Evolutionary conservation across 2,888 invertebrate species (phyloP).

Genomic region (Rhaphigaster nebulosa): DNA sequence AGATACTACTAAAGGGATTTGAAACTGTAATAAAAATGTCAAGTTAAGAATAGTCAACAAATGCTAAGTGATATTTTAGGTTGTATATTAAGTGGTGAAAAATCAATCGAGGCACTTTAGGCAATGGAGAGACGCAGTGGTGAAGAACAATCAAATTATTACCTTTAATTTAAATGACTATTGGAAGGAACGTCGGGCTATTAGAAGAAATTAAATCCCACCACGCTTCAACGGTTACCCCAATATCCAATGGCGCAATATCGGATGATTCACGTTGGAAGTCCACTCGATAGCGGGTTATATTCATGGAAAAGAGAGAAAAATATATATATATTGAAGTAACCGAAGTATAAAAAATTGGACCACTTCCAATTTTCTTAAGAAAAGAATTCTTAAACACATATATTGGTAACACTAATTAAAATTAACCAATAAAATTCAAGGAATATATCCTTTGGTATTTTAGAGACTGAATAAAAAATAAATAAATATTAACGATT

Average conservation of each 20-base stretch:
- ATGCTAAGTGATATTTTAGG: background rate
- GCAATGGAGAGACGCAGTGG: background rate
- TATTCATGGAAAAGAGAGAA: background rate
- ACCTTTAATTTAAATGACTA: slow-evolving; percentile 24
- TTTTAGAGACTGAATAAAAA: too few species aligned
- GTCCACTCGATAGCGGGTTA: background rate
- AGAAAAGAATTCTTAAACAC: background rate
- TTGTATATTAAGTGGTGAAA: background rate
- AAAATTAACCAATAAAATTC: background rate
- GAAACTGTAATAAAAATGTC: too few species aligned
- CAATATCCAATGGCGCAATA: slow-evolving; percentile 10
- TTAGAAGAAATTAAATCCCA: slow-evolving; percentile 27
- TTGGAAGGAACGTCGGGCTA: background rate
- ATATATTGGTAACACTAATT: background rate
- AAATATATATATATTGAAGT: background rate
- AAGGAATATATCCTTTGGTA: background rate
- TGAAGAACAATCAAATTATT: slow-evolving; percentile 28
- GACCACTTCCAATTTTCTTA: too few species aligned
- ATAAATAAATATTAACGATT: too few species aligned
- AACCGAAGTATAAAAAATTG: background rate
- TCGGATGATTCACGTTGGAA: background rate
- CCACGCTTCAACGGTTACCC: background rate
- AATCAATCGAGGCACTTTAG: background rate
- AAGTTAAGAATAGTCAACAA: background rate
- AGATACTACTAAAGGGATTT: too few species aligned